Conservation (phyloP, 2,797 vertebrate species). For the Spinibarbus caldwelli region DNA sequence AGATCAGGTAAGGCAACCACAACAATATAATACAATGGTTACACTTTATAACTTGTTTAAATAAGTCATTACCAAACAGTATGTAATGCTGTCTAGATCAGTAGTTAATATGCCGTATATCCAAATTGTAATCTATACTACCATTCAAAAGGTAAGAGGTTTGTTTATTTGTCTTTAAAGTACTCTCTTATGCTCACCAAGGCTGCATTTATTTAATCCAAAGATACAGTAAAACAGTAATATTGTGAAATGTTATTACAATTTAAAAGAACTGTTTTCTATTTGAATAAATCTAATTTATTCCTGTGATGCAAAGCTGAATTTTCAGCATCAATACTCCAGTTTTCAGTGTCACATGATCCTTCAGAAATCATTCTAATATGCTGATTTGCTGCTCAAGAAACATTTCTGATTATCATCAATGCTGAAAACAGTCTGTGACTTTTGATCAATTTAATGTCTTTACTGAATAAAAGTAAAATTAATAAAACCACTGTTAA, state of each 20-base stretch:
- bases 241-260: background rate
- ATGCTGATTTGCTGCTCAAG: no score
- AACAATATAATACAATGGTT: background rate
- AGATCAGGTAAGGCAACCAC: slow-evolving; percentile 48
- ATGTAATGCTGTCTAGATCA: background rate
- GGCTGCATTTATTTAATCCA: background rate
- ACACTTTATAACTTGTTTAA: background rate
- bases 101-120: background rate
- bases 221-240: background rate
- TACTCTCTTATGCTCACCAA: background rate
- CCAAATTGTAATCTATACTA: background rate
- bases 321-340: background rate
- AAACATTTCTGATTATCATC: background rate
- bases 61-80: background rate
- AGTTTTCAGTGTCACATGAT: background rate
- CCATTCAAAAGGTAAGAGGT: background rate
- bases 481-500: background rate
- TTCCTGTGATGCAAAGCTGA: background rate
- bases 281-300: background rate
- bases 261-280: background rate
- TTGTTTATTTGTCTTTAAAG: background rate
- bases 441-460: background rate
- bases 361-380: no score
- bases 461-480: background rate
- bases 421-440: background rate